Conservation (phyloP, 37 sponge, comb jelly and placozoan species). For the Aphrocallistes beatrix region DNA sequence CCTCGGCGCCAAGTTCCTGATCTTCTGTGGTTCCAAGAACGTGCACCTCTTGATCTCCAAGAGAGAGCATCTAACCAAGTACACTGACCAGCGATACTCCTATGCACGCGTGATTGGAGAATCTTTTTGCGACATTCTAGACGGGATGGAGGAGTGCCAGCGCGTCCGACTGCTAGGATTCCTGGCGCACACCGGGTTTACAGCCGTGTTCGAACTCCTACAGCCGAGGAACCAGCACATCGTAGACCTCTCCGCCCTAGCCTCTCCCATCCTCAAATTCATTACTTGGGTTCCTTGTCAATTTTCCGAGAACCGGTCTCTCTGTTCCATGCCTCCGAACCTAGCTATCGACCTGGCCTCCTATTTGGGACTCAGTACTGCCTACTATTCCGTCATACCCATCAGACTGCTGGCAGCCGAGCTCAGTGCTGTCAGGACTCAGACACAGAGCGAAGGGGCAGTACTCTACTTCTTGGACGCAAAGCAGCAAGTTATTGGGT, state of each 20-base stretch:
- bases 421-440: neutral
- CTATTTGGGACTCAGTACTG: neutral
- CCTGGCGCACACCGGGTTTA: neutral
- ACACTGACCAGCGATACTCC: neutral
- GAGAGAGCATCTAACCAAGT: neutral
- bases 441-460: neutral
- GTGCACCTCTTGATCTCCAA: neutral
- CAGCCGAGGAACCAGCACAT: neutral
- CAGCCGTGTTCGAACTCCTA: neutral
- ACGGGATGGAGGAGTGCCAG: neutral
- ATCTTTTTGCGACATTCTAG: neutral
- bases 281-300: slow-evolving; percentile 1
- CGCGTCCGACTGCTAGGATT: neutral
- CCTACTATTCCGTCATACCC: neutral
- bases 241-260: neutral
- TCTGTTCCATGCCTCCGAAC: slow-evolving; percentile 6
- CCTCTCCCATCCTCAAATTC: neutral
- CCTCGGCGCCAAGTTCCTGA: neutral
- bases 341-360: neutral
- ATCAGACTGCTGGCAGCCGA: neutral
- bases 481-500: neutral
- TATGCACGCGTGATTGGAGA: slow-evolving; percentile 11
- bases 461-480: neutral
- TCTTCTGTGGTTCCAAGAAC: slow-evolving; percentile 3
- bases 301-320: neutral